Percentiles rank a stretch among this genome's conserved stretches.
These are phyloP conservation scores for Sebastes cheni DNA, from an alignment of 2,797 vertebrate species.

Conservation along the genomic window DNA sequence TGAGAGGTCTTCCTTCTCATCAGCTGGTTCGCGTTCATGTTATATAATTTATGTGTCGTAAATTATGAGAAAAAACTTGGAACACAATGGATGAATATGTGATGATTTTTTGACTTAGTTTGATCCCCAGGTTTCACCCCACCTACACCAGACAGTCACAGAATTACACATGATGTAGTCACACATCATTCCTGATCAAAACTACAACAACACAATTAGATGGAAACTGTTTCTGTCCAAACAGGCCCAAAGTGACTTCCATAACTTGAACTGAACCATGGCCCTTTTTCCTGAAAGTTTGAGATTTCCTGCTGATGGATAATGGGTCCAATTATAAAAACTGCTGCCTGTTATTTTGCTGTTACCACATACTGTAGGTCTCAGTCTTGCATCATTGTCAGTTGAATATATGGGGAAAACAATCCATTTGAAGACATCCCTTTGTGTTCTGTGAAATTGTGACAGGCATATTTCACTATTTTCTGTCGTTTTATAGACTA, in stretches of 20 bases:
- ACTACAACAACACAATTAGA: background rate
- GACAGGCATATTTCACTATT: too few relatives aligned
- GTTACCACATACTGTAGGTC: background rate
- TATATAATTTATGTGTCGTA: background rate
- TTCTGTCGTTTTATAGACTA: background rate
- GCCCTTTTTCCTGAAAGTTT: background rate
- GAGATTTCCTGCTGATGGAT: background rate
- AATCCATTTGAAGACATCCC: background rate
- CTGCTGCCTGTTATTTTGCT: background rate
- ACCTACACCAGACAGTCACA: background rate
- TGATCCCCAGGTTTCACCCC: constrained; percentile 1
- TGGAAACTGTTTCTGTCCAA: background rate
- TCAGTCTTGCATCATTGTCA: background rate
- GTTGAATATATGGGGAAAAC: background rate
- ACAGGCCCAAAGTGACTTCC: background rate
- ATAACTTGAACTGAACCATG: background rate
- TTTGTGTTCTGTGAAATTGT: background rate
- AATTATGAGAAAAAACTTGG: background rate
- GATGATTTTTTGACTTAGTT: background rate
- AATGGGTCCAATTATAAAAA: background rate
- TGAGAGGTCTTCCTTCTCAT: background rate
- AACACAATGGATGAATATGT: background rate
- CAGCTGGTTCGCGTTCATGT: background rate
- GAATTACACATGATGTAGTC: constrained; percentile 12
- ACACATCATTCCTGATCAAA: constrained; percentile 1